phyloP scores from a whole-genome alignment of 1,140 invertebrate species.

The Tetramorium alpestre region DNA sequence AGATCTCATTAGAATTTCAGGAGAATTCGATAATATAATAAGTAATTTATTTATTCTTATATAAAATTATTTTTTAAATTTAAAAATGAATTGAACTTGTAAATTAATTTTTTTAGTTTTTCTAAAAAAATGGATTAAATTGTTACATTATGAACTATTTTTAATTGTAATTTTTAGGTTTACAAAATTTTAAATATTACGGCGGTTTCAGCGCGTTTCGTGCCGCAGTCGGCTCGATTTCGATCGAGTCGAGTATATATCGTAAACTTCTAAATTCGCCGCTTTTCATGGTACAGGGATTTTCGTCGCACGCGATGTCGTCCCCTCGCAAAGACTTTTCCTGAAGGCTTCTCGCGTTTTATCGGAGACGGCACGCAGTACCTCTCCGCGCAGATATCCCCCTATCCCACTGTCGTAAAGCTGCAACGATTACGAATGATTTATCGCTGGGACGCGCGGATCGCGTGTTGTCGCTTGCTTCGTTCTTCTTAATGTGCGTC shows the following conservation, averaged over 20 bases:
- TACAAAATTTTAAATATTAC: neutral
- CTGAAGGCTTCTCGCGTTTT: constrained; percentile 55
- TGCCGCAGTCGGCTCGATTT: neutral
- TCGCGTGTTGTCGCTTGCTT: constrained; percentile 71
- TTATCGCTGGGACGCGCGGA: constrained; percentile 68
- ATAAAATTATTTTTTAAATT: neutral
- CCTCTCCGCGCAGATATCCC: neutral
- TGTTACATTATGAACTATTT: neutral
- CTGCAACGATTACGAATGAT: constrained; percentile 75
- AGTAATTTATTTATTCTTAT: neutral
- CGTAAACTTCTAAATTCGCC: constrained; percentile 25
- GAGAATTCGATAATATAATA: neutral
- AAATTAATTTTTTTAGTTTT: neutral
- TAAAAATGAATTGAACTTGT: neutral
- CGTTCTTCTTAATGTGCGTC: constrained; percentile 44
- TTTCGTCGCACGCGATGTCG: constrained; percentile 32
- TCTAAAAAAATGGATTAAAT: neutral
- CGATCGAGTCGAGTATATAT: constrained; percentile 8
- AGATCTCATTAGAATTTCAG: neutral
- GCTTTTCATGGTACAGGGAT: constrained; percentile 15
- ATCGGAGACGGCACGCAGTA: constrained; percentile 56
- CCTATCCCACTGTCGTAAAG: constrained; percentile 49
- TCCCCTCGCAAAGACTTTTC: constrained; percentile 31
- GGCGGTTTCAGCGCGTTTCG: neutral
- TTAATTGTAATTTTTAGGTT: neutral